These are phyloP conservation scores for Tuta absoluta DNA, from an alignment of 2,888 invertebrate genomes.

Conservation along the genomic window DNA sequence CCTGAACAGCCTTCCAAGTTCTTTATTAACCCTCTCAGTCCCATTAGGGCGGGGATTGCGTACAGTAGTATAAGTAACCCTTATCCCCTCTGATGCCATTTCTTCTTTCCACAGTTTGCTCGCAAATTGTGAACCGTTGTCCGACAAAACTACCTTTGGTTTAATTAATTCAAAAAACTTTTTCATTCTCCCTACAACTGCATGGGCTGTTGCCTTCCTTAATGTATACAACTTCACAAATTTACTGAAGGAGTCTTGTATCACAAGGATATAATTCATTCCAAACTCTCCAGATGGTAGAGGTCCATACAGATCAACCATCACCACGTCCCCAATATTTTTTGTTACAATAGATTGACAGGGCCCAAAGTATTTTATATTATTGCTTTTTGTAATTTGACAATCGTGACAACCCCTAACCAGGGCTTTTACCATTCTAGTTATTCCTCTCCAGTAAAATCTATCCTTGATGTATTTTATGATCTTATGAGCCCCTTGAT, in stretches of 20 bases:
- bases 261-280: neutral
- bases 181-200: neutral
- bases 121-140: conserved; percentile 1
- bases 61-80: no score
- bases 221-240: neutral
- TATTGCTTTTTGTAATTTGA: conserved; percentile 34
- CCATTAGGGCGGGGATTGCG: no score
- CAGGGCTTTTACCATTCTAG: conserved; percentile 26
- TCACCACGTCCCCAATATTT: neutral
- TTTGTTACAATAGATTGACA: neutral
- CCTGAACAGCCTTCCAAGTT: no score
- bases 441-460: conserved; percentile 35
- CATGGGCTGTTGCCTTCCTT: neutral
- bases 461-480: conserved; percentile 35
- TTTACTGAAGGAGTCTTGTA: conserved; percentile 8
- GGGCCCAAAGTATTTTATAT: conserved; percentile 15
- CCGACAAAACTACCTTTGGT: neutral
- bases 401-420: conserved; percentile 36
- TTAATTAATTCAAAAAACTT: neutral
- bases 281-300: neutral
- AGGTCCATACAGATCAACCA: neutral
- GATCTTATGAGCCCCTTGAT: conserved; percentile 37
- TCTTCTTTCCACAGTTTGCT: neutral
- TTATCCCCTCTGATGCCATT: neutral
- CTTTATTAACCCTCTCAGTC: no score